Conservation (phyloP, 2,113 vertebrate genomes). For the rat (Rattus norvegicus) region GRCr8 NC_086038.1:55154001-55154500, state of each 20-base stretch:
- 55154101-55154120: neutral
- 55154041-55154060: too few relatives aligned
- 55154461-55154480: too few relatives aligned
- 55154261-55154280: neutral
- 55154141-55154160: neutral
- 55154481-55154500: too few relatives aligned
- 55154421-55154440: too few relatives aligned
- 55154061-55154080: too few relatives aligned
- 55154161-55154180: neutral
- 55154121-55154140: neutral
- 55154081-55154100: neutral
- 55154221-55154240: neutral
- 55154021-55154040: too few relatives aligned
- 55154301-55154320: neutral
- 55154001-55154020: neutral
- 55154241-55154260: neutral
- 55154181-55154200: neutral
- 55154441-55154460: too few relatives aligned
- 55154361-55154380: too few relatives aligned
- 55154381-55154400: too few relatives aligned
- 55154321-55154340: too few relatives aligned
- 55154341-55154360: too few relatives aligned
- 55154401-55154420: accelerated
- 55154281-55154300: neutral
- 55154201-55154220: neutral